Conservation (phyloP, 2,888 invertebrate genomes). For the Aphidoletes aphidimyza region DNA sequence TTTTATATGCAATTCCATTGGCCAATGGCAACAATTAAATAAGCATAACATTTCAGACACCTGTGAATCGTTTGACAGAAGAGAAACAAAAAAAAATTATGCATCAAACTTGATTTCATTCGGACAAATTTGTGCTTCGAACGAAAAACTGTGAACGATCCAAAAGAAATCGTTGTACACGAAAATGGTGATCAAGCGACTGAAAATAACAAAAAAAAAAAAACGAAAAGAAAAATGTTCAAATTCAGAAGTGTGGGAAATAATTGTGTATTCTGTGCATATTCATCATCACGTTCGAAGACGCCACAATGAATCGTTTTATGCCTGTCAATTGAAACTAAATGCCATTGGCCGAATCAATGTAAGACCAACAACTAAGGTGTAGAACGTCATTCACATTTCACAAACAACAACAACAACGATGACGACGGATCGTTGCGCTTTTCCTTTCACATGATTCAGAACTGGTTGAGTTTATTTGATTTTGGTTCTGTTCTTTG, state of each 20-base stretch:
- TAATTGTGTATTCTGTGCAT: conserved; percentile 60
- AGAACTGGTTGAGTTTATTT: background rate
- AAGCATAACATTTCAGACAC: conserved; percentile 34
- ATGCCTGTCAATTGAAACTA: conserved; percentile 24
- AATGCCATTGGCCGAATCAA: conserved; percentile 22
- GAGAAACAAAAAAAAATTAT: background rate
- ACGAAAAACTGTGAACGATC: background rate
- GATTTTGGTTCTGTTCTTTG: background rate
- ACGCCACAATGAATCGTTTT: conserved; percentile 48
- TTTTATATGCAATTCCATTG: conserved; percentile 37
- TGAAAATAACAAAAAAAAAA: no score
- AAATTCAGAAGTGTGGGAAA: conserved; percentile 59
- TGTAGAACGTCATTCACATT: background rate
- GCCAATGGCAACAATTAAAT: conserved; percentile 34
- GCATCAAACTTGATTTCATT: background rate
- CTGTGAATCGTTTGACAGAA: conserved; percentile 45
- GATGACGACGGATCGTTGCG: background rate
- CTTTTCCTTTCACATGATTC: conserved; percentile 28
- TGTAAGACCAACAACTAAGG: background rate
- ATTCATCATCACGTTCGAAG: conserved; percentile 55
- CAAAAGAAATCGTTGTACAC: background rate
- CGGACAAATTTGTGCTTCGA: background rate
- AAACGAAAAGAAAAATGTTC: background rate
- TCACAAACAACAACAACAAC: background rate
- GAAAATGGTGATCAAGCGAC: background rate